Base-by-base conservation (phyloP, 2,888 invertebrate species). In the Cryptocheilus praepositus region DNA sequence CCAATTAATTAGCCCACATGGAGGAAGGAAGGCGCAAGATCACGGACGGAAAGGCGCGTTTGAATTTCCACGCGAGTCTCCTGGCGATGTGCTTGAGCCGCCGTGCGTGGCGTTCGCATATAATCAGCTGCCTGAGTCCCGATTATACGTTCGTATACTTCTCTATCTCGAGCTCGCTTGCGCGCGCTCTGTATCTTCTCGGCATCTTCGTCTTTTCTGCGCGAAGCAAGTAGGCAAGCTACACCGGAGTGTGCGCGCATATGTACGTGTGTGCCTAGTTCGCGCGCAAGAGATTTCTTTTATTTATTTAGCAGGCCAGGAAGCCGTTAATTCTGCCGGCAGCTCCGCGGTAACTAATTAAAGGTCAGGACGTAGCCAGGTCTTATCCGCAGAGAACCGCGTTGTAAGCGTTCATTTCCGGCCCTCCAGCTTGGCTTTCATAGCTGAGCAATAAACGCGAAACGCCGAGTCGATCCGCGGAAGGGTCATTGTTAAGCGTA, bases 291-390 rank as follows among this genome's bases (percentile, higher is more conserved):
- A 43, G 44, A 44, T 68, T 81, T 83, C 80, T 82, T 85, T 84
- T 85, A 86, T 85, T 86, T 85, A 86, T 85, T 85, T 84, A 84
- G 71, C 82, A 77, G 80, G 79, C 81, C 85, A 85, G 86, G 86
- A 86, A 86, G 86, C 85, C 81, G 85, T 86, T 86, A 81, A 83
- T 86, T 85, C 80, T 78, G 65, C 79, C 64, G 68, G 77, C 81
- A 77, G 81, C 79, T 74, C 74, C 76, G 83, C 79, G 82, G 83
- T 83, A 85, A 84, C 84, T 86, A 86, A 86, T 86, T 86, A 85
- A 86, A 86, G 86, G 85, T 86, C 86, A 86, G 83, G 62, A 74
- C 74, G 71, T 59, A 74, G 65, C 73, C 67, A 55, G 69, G 71
- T 74, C 74, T 80, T 78, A 79, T 78, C 77, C 76, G 74, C 70